Percentiles rank a stretch among this genome's conserved stretches.
Conservation (phyloP, 2,113 vertebrate species). For the Notarius quadriscutis region DNA sequence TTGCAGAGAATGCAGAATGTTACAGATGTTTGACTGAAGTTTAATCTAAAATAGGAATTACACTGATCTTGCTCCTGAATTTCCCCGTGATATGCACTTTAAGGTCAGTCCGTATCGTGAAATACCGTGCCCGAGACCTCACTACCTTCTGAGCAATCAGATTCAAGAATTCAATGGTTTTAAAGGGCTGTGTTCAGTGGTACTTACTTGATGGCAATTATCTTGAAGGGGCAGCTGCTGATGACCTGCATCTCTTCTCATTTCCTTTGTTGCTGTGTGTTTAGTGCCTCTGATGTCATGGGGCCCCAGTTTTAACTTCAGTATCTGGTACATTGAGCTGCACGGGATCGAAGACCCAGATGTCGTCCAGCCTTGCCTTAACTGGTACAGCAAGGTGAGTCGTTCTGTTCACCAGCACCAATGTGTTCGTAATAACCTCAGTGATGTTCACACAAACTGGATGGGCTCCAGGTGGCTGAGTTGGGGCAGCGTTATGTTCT, state of each 20-base stretch:
- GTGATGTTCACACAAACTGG: not conserved
- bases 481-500: not conserved
- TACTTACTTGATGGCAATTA: not conserved
- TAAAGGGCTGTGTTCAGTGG: not conserved
- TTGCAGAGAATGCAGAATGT: too few species aligned
- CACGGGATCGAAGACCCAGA: conserved; percentile 97
- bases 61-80: too few species aligned
- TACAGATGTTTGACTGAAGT: too few species aligned
- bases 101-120: too few species aligned
- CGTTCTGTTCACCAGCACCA: not conserved
- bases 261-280: conserved; percentile 40
- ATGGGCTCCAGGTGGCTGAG: not conserved
- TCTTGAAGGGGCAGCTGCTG: not conserved
- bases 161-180: not conserved
- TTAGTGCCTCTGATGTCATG: conserved; percentile 97
- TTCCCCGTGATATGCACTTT: too few species aligned
- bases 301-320: conserved; percentile 99
- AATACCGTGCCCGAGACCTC: too few species aligned
- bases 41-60: too few species aligned
- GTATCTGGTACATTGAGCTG: conserved; percentile 99
- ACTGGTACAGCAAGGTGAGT: conserved; percentile 99
- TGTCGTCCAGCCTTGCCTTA: conserved; percentile 97
- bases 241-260: not conserved
- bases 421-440: not conserved
- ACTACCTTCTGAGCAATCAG: not conserved